These are phyloP conservation scores for Aporrectodea caliginosa DNA, from an alignment of 1,140 invertebrate genomes.

Conservation along the genomic window DNA sequence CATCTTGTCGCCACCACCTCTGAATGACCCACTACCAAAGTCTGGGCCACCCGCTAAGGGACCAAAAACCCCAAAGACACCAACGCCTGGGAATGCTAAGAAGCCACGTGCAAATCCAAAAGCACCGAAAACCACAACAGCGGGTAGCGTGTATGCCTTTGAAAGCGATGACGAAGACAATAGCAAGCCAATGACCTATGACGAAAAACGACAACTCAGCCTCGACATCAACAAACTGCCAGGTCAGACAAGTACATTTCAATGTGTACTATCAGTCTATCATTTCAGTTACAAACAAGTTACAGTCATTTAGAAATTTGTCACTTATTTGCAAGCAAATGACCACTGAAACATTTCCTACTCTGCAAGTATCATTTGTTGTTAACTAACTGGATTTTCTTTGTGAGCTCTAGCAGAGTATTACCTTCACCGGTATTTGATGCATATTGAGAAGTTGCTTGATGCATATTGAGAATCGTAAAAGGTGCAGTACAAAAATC, in stretches of 20 bases:
- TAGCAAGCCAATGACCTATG: slow-evolving; percentile 98
- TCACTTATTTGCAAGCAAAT: too few relatives aligned
- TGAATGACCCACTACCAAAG: neutral
- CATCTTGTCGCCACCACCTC: neutral
- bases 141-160: slow-evolving; percentile 35
- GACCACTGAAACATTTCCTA: too few relatives aligned
- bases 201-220: slow-evolving; percentile 96
- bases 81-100: neutral
- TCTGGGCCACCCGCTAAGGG: neutral
- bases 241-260: slow-evolving; percentile 64
- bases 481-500: too few relatives aligned
- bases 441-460: too few relatives aligned
- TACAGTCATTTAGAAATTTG: too few relatives aligned
- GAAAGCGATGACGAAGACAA: slow-evolving; percentile 73
- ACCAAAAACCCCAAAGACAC: neutral
- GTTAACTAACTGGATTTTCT: too few relatives aligned
- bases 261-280: too few relatives aligned
- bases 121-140: neutral
- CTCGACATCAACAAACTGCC: slow-evolving; percentile 99
- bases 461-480: too few relatives aligned
- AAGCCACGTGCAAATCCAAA: neutral
- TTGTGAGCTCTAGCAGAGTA: too few relatives aligned
- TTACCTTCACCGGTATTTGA: too few relatives aligned
- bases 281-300: too few relatives aligned
- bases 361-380: too few relatives aligned